Percentiles rank a stretch among this genome's conserved stretches.
These are phyloP conservation scores for Notodonta ziczac DNA, from an alignment of 2,888 invertebrate species.

Conservation along the genomic window DNA sequence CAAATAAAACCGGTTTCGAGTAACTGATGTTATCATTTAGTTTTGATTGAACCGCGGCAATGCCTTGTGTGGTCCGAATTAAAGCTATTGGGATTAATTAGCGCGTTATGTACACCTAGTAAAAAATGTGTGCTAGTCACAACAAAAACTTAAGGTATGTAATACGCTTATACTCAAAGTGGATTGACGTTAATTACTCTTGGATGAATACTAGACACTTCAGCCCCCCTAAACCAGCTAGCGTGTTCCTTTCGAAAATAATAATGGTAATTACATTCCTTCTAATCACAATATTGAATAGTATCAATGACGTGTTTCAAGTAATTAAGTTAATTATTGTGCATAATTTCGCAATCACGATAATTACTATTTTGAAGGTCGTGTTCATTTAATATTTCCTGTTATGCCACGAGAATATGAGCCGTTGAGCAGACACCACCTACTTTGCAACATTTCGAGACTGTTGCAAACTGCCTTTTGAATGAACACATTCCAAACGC, in stretches of 20 bases:
- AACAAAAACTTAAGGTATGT: no score
- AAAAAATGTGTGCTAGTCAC: not conserved
- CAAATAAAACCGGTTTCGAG: not conserved
- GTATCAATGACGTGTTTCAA: conserved; percentile 13
- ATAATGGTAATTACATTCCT: not conserved
- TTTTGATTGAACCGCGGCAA: not conserved
- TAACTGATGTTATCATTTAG: conserved; percentile 1
- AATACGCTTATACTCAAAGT: no score
- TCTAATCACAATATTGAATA: conserved; percentile 8
- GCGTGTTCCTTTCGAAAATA: not conserved
- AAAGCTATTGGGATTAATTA: not conserved
- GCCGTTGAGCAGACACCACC: not conserved
- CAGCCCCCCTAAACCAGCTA: not conserved
- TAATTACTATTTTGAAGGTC: conserved; percentile 12
- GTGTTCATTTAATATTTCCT: conserved; percentile 1
- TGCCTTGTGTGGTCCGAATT: not conserved
- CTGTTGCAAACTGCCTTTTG: not conserved
- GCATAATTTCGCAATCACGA: conserved; percentile 12
- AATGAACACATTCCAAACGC: not conserved
- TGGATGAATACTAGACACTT: no score
- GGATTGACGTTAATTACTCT: no score
- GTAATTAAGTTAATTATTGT: conserved; percentile 14
- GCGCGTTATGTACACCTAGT: not conserved
- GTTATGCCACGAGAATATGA: not conserved
- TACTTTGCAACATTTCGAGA: not conserved